Conservation (phyloP, 2,888 invertebrate species). For the Helleia helle region DNA sequence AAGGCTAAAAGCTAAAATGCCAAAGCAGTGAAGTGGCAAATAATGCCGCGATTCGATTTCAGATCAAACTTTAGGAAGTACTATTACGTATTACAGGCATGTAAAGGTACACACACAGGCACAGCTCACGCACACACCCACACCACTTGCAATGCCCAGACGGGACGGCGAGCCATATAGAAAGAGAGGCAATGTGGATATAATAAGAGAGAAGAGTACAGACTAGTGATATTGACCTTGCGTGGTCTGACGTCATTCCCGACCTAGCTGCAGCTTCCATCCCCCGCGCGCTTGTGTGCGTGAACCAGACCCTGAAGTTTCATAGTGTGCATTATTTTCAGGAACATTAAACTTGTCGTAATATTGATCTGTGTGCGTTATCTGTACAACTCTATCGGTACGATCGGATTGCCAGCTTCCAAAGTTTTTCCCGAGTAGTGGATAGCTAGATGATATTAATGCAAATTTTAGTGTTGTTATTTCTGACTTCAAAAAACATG, state of each 20-base stretch:
- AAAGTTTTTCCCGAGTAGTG: background rate
- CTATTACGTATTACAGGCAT: constrained; percentile 1
- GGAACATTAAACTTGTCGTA: constrained; percentile 18
- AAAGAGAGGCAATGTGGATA: constrained; percentile 28
- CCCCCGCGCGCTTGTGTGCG: constrained; percentile 39
- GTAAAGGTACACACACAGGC: constrained; percentile 9
- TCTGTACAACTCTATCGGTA: constrained; percentile 10
- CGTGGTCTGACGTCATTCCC: constrained; percentile 72
- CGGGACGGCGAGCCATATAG: constrained; percentile 47
- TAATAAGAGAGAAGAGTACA: constrained; percentile 30
- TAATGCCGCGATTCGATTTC: background rate
- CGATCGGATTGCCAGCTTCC: background rate
- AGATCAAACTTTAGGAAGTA: constrained; percentile 6
- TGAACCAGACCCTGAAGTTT: constrained; percentile 65
- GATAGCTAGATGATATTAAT: too few relatives aligned
- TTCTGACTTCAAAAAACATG: too few relatives aligned
- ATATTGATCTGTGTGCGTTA: constrained; percentile 14
- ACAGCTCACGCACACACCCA: constrained; percentile 20
- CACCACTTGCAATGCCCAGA: constrained; percentile 47
- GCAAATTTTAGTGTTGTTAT: too few relatives aligned
- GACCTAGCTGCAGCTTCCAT: constrained; percentile 74
- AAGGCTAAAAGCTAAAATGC: too few relatives aligned
- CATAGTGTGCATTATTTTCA: constrained; percentile 29
- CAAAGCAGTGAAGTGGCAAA: too few relatives aligned
- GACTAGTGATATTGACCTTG: constrained; percentile 68